phyloP scores from a whole-genome alignment of 1,140 invertebrate genomes.

The Monomorium pharaonis region DNA sequence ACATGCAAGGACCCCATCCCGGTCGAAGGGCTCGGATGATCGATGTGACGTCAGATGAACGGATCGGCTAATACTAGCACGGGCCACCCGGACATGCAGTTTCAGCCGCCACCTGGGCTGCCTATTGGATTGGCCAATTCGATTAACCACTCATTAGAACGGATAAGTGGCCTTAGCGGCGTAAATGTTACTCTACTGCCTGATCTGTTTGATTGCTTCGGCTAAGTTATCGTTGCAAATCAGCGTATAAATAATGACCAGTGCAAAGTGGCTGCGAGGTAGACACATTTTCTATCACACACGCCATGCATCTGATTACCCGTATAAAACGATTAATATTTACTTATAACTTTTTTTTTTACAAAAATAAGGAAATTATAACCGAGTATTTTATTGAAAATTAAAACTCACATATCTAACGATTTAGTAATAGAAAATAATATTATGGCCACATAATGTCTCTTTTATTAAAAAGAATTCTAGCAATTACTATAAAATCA shows the following conservation, averaged over 20 bases:
- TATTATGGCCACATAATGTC: too few relatives aligned
- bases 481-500: too few relatives aligned
- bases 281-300: neutral
- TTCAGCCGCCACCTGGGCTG: conserved; percentile 11
- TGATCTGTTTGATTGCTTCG: neutral
- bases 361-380: too few relatives aligned
- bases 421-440: neutral
- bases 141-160: conserved; percentile 51
- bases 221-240: neutral
- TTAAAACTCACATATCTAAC: neutral
- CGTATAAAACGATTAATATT: neutral
- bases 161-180: conserved; percentile 24
- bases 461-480: too few relatives aligned
- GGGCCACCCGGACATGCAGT: conserved; percentile 5
- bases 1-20: neutral
- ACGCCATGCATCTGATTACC: neutral
- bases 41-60: conserved; percentile 59
- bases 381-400: neutral
- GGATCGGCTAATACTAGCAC: conserved; percentile 37
- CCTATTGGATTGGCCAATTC: conserved; percentile 44
- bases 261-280: neutral
- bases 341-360: too few relatives aligned
- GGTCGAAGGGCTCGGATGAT: conserved; percentile 51
- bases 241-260: conserved; percentile 1
- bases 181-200: conserved; percentile 2